Base-by-base conservation (phyloP, 2,797 vertebrate genomes). In the Bradypus variegatus region DNA sequence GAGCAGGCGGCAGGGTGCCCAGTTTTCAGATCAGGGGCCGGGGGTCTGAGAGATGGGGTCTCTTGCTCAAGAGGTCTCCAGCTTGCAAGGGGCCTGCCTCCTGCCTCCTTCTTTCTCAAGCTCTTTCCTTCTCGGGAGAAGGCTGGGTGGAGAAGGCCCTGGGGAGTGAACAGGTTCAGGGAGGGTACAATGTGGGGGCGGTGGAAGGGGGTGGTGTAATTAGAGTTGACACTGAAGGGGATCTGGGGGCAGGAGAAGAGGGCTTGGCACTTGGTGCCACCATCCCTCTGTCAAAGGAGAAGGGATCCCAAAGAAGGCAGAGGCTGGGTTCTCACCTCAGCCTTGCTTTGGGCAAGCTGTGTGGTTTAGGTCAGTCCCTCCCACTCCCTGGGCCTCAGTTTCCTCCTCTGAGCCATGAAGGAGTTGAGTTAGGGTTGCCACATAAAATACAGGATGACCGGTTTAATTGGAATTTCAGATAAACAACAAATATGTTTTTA, bases 1-100 rank as follows among this genome's bases (percentile, higher is more conserved):
- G 79, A 25, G 9, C 55, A 53, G n/a, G 41, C 2, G 0, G 33
- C 79, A 8, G n/a, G n/a, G 19, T 0, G 0, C 36, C 48, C 36
- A 29, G 29, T 81, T 91, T 65, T 58, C 31, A 91, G 62, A 45
- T 15, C 77, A 50, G 50, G 50, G 50, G 50, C 50, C 50, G 19
- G 33, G 33, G 33, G 45, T n/a, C 50, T 33, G 23, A 60, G 50
- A 85, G 48, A 23, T 33, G 45, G 36, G 53, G 58, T 36, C 14
- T 23, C 18, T 15, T 18, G 58, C 75, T 78, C n/a, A 41, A 65
- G 45, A 27, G 50, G n/a, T 33, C 36, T 31, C 7, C 8, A 19
- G 16, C 36, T 81, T 53, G 38, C n/a, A 19, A 16, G 13, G 55
- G 29, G 27, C 16, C 48, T 29, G 45, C 58, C 45, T 16, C 58